Percentiles rank a stretch among this genome's conserved stretches.
Conservation (phyloP, 1,140 invertebrate species). For the Pollicipes pollicipes region DNA sequence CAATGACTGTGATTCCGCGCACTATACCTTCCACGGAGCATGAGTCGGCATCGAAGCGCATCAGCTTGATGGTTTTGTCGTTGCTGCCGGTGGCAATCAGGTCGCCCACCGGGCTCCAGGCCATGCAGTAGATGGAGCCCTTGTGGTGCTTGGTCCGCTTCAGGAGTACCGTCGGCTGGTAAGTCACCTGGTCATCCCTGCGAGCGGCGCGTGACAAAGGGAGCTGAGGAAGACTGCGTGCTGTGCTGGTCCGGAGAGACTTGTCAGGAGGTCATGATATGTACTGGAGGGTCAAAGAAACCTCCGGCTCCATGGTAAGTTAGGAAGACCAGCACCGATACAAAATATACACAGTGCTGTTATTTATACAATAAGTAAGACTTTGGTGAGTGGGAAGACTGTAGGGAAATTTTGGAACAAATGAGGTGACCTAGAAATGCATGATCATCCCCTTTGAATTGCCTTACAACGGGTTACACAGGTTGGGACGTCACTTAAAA, state of each 20-base stretch:
- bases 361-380: background rate
- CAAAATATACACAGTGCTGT: too few species aligned
- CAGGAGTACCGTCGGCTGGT: slow-evolving; percentile 73
- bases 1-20: slow-evolving; percentile 23
- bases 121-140: slow-evolving; percentile 92
- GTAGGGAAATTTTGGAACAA: too few species aligned
- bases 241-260: too few species aligned
- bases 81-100: slow-evolving; percentile 95
- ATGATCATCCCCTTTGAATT: background rate
- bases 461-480: background rate
- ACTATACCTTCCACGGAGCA: slow-evolving; percentile 73
- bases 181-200: slow-evolving; percentile 60
- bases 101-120: slow-evolving; percentile 87
- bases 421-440: too few species aligned
- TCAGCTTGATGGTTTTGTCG: slow-evolving; percentile 93
- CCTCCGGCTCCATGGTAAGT: too few species aligned
- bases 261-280: too few species aligned
- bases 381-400: too few species aligned
- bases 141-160: slow-evolving; percentile 94
- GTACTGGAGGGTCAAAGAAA: too few species aligned
- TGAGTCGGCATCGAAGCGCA: slow-evolving; percentile 76
- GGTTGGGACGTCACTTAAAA: background rate
- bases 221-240: background rate
- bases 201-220: too few species aligned
- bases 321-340: background rate